Conservation (phyloP, 2,797 vertebrate genomes). For the Pogonophryne albipinna region DNA sequence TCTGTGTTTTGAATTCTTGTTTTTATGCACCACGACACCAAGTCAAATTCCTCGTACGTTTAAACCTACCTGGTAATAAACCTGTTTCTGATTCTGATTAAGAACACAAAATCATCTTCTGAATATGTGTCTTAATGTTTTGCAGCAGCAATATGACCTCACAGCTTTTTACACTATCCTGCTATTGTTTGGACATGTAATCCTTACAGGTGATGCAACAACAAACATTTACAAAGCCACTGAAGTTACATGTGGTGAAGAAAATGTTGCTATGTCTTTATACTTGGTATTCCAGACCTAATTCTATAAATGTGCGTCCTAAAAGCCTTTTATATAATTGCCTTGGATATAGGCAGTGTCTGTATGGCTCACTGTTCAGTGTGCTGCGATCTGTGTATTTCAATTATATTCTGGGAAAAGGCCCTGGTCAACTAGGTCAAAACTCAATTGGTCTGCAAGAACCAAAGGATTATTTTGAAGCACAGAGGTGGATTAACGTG, state of each 20-base stretch:
- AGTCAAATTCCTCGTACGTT: too few species aligned
- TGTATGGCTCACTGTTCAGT: background rate
- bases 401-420: slow-evolving; percentile 22
- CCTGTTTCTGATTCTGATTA: too few species aligned
- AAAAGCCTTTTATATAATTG: too few species aligned
- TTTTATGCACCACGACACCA: too few species aligned
- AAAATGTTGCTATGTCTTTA: background rate
- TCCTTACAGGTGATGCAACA: background rate
- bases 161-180: too few species aligned
- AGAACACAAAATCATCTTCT: too few species aligned
- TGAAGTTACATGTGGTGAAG: background rate
- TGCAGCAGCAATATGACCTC: too few species aligned
- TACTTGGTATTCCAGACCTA: slow-evolving; percentile 1
- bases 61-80: too few species aligned
- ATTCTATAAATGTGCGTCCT: background rate
- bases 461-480: slow-evolving; percentile 16
- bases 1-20: too few species aligned
- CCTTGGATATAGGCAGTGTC: background rate
- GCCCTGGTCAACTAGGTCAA: background rate
- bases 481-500: slow-evolving; percentile 23
- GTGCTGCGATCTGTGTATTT: background rate
- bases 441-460: background rate
- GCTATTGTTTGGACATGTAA: too few species aligned
- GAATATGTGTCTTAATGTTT: too few species aligned
- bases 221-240: background rate